Conservation (phyloP, 2,113 vertebrate genomes). For the Ursus arctos region DNA sequence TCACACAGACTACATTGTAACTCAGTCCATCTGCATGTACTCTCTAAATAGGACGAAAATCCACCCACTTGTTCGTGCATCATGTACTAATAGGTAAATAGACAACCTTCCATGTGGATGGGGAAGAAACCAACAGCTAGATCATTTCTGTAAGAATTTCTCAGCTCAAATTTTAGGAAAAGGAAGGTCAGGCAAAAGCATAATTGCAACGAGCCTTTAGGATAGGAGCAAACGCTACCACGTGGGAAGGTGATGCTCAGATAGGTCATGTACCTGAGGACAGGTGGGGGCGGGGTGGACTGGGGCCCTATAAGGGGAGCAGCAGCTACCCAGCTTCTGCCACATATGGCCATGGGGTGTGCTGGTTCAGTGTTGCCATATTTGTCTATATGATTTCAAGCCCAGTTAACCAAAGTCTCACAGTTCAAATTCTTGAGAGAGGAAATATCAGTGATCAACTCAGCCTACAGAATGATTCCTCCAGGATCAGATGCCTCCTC, state of each 20-base stretch:
- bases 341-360: background rate
- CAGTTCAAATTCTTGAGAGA: constrained; percentile 1
- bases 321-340: background rate
- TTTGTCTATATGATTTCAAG: background rate
- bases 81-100: background rate
- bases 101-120: background rate
- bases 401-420: background rate
- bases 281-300: background rate
- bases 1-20: background rate
- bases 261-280: background rate
- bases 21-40: background rate
- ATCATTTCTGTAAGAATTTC: constrained; percentile 8
- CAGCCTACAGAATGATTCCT: background rate
- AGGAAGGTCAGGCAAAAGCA: background rate
- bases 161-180: constrained; percentile 43
- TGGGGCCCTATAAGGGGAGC: background rate
- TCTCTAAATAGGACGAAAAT: background rate
- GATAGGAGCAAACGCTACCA: background rate
- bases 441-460: background rate
- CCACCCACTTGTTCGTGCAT: background rate
- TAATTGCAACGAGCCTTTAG: constrained; percentile 9
- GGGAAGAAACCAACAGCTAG: background rate
- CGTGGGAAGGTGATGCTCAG: background rate
- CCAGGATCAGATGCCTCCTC: background rate
- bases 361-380: background rate